phyloP scores from a whole-genome alignment of 2,888 invertebrate genomes.

The Mimumesa dahlbomi region DNA sequence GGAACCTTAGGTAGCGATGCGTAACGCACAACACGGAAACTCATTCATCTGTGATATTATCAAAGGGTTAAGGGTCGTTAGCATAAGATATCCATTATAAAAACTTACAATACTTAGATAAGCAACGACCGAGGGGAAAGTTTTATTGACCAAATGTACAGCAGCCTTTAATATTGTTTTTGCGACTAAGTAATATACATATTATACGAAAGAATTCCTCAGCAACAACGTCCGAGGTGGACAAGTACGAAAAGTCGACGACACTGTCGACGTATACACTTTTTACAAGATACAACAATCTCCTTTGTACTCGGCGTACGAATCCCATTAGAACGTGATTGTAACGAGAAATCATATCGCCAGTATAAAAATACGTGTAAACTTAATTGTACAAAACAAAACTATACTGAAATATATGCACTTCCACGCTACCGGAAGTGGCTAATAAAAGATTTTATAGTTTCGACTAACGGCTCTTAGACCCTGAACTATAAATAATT shows the following conservation, averaged over 20 bases:
- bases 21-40: conserved; percentile 78
- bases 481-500: conserved; percentile 74
- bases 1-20: conserved; percentile 77
- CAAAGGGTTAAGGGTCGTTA: conserved; percentile 78
- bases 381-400: conserved; percentile 60
- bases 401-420: conserved; percentile 49
- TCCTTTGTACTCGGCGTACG: conserved; percentile 23
- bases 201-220: conserved; percentile 16
- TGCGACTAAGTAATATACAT: conserved; percentile 22
- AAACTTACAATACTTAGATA: conserved; percentile 54
- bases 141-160: conserved; percentile 68
- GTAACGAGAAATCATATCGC: conserved; percentile 51
- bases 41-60: conserved; percentile 80
- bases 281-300: neutral
- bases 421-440: conserved; percentile 43
- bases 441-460: conserved; percentile 67
- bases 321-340: conserved; percentile 19
- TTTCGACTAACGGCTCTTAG: conserved; percentile 75
- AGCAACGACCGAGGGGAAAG: conserved; percentile 35
- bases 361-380: conserved; percentile 46
- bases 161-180: conserved; percentile 55
- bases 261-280: conserved; percentile 1
- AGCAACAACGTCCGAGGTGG: conserved; percentile 1
- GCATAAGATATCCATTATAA: conserved; percentile 61
- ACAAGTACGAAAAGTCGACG: neutral